Evolutionary conservation across 2,113 vertebrate genomes (phyloP).

Genomic region (Chauna torquata): DNA sequence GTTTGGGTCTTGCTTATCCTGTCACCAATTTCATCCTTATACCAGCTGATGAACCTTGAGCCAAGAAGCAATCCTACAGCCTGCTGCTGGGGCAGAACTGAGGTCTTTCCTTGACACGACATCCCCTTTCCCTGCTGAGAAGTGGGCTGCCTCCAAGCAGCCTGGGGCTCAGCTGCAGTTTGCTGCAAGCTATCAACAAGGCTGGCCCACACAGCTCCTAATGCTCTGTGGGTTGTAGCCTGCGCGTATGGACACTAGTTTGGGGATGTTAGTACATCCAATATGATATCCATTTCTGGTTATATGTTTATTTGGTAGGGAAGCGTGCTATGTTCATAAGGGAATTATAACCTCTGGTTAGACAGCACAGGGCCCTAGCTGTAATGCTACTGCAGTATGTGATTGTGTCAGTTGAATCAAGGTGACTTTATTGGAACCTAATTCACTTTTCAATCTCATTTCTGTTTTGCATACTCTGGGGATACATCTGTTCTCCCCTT

Average conservation of each 20-base stretch:
- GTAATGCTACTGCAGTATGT: background rate
- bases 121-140: background rate
- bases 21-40: background rate
- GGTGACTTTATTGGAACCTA: conserved; percentile 54
- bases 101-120: background rate
- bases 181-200: background rate
- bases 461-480: conserved; percentile 8
- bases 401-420: conserved; percentile 6
- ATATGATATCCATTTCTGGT: background rate
- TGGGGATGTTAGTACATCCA: background rate
- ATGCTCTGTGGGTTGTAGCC: background rate
- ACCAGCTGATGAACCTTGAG: background rate
- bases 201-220: rapidly evolving
- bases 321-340: background rate
- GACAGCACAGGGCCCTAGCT: background rate
- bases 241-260: background rate
- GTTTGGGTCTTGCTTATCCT: background rate
- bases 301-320: background rate
- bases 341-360: background rate
- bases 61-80: background rate
- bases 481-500: conserved; percentile 1
- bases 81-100: rapidly evolving
- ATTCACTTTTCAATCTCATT: conserved; percentile 20
- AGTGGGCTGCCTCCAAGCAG: background rate
- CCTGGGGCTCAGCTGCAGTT: background rate